Evolutionary conservation across 1,140 invertebrate genomes (phyloP).

Genomic region (Dinothrombium tinctorium): DNA sequence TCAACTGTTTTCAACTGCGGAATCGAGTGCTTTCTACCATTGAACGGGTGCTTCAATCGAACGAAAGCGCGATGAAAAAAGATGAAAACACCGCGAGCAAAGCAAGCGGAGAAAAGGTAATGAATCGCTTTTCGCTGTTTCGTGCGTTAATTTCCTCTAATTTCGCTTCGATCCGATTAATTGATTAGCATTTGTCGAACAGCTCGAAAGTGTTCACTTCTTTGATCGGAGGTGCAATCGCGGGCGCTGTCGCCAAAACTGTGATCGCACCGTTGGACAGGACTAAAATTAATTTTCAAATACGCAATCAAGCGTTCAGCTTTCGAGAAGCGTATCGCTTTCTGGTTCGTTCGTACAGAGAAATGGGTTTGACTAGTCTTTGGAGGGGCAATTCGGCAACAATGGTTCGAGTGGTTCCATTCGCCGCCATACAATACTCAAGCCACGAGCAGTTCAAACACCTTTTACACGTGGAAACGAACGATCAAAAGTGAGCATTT

Average conservation of each 20-base stretch:
- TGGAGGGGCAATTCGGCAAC: slow-evolving; percentile 96
- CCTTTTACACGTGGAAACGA: slow-evolving; percentile 38
- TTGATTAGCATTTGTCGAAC: too few species aligned
- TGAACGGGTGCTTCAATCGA: too few species aligned
- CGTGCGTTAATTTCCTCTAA: too few species aligned
- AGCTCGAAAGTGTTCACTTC: slow-evolving; percentile 14
- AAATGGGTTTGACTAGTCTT: slow-evolving; percentile 39
- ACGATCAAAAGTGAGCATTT: slow-evolving; percentile 11
- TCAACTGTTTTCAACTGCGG: too few species aligned
- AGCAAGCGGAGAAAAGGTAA: too few species aligned
- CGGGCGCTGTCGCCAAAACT: slow-evolving; percentile 87
- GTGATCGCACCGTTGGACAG: slow-evolving; percentile 85
- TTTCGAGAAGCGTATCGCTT: slow-evolving; percentile 50
- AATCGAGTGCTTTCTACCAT: too few species aligned
- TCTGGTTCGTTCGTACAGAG: slow-evolving; percentile 25
- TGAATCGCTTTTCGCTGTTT: too few species aligned
- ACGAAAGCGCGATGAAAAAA: too few species aligned
- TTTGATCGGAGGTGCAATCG: slow-evolving; percentile 45
- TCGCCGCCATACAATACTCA: slow-evolving; percentile 89
- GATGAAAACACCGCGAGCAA: too few species aligned
- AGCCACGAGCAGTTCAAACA: slow-evolving; percentile 88
- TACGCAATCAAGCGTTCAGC: slow-evolving; percentile 42
- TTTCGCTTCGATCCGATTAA: too few species aligned
- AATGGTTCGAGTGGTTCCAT: slow-evolving; percentile 84
- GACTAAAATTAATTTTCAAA: slow-evolving; percentile 95